Evolutionary conservation across 2,113 vertebrate genomes (phyloP), one percentile per base, ranked within the genome.

Genomic region (Salvelinus namaycush): DNA sequence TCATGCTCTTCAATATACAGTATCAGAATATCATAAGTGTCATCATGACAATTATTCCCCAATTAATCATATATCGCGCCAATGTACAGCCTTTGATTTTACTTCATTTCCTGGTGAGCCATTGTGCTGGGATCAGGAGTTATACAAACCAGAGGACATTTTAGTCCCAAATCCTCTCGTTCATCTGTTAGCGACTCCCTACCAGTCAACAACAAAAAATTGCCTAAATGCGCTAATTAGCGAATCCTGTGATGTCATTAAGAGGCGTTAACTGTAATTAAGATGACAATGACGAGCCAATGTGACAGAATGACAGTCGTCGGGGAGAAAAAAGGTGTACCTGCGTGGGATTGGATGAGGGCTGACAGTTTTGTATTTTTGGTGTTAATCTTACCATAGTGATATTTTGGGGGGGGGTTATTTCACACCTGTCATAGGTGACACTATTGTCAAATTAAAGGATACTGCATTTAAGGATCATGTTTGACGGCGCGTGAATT

Each of bases 171-270:
- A 86, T 87, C 9, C 87, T 72, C 20, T 74, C 74, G 13, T 71
- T 90, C 87, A 90, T 89, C 87, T 80, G 75, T 11, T 0, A 89
- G 81, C 62, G 78, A 82, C 81, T 87, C 81, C 84, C 74, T 9
- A 48, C 39, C n/a, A 44, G 68, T 48, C 39, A 44, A 44, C 20
- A 49, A 9, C 68, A 44, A 49, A 13, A 49, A 14, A 70, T 48
- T n/a, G 68, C 68, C 68, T 49, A 22, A 70, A 39, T 39, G 68
- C 18, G 12, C 39, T 22, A 70, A 48, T 48, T 68, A 68, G 16
- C 5, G 7, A 68, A 68, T 68, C 29, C 66, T 68, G 27, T 20
- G 16, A 34, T 34, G 16, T 83, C 4, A 74, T 83, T 83, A 79
- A 76, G 34, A 34, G 34, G 5, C 34, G 8, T 22, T 51, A 31